A percentile compares a stretch with the other conserved stretches of the same genome.
These are phyloP conservation scores for Antheraea mylitta DNA, from an alignment of 1,140 invertebrate genomes.

Conservation along the genomic window DNA sequence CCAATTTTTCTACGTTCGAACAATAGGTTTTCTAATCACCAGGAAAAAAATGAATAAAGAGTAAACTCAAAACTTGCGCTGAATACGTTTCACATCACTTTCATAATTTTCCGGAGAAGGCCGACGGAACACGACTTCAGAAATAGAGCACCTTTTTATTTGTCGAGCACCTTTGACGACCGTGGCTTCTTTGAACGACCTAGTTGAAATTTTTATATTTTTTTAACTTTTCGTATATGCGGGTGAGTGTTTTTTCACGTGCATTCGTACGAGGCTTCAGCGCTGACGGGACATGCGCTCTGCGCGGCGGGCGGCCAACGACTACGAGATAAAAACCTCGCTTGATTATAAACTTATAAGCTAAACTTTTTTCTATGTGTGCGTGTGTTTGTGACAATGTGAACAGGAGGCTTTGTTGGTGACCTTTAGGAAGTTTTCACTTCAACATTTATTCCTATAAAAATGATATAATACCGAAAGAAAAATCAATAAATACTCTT, in stretches of 20 bases:
- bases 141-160: conserved; percentile 52
- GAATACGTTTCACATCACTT: conserved; percentile 68
- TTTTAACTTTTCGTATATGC: conserved; percentile 49
- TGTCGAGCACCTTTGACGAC: conserved; percentile 44
- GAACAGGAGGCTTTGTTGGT: conserved; percentile 52
- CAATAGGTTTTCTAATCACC: conserved; percentile 73
- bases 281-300: conserved; percentile 58
- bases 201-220: conserved; percentile 37
- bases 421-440: conserved; percentile 61
- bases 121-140: conserved; percentile 37
- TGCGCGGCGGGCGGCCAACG: conserved; percentile 62
- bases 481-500: background rate
- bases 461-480: background rate
- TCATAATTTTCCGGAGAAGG: conserved; percentile 67
- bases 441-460: background rate
- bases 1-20: conserved; percentile 50
- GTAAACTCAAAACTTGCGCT: conserved; percentile 51
- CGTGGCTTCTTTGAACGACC: conserved; percentile 39
- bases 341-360: conserved; percentile 77
- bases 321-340: conserved; percentile 76
- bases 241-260: conserved; percentile 56
- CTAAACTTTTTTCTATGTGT: conserved; percentile 74
- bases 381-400: conserved; percentile 55
- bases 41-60: conserved; percentile 48
- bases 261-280: conserved; percentile 53